phyloP scores from a whole-genome alignment of 2,113 vertebrate species.

The Cinclus cinclus region DNA sequence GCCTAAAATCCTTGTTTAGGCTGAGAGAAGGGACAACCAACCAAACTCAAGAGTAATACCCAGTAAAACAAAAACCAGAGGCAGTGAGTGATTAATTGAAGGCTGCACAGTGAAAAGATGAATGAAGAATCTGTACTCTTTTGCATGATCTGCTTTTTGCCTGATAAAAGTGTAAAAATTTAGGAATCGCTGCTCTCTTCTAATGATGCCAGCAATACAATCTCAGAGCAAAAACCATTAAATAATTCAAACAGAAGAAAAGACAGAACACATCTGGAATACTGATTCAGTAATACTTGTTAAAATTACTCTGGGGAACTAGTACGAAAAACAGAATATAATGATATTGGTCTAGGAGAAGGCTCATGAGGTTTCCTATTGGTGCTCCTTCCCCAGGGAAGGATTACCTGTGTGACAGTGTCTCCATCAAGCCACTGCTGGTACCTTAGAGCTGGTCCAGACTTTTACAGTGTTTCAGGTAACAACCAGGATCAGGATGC shows the following conservation, averaged over 20 bases:
- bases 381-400: neutral
- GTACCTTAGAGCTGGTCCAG: neutral
- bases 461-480: neutral
- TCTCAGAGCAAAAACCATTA: neutral
- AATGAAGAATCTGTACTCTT: neutral
- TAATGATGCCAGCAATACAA: neutral
- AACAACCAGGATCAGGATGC: rapidly evolving
- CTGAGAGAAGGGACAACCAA: neutral
- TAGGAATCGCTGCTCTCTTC: neutral
- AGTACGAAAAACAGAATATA: neutral
- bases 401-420: neutral
- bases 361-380: neutral
- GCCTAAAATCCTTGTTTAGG: neutral
- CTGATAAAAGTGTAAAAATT: neutral
- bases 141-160: neutral
- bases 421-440: neutral
- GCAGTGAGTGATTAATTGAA: neutral
- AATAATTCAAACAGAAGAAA: slow-evolving; percentile 5
- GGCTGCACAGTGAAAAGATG: neutral
- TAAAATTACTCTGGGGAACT: neutral
- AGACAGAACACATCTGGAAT: neutral
- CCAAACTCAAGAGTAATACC: neutral
- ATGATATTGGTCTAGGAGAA: neutral
- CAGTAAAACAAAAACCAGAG: neutral
- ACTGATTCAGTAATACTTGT: neutral